Percentiles rank a stretch among this genome's conserved stretches.
Evolutionary conservation across 2,797 vertebrate genomes (phyloP).

Genomic region (Takifugu ocellatus): DNA sequence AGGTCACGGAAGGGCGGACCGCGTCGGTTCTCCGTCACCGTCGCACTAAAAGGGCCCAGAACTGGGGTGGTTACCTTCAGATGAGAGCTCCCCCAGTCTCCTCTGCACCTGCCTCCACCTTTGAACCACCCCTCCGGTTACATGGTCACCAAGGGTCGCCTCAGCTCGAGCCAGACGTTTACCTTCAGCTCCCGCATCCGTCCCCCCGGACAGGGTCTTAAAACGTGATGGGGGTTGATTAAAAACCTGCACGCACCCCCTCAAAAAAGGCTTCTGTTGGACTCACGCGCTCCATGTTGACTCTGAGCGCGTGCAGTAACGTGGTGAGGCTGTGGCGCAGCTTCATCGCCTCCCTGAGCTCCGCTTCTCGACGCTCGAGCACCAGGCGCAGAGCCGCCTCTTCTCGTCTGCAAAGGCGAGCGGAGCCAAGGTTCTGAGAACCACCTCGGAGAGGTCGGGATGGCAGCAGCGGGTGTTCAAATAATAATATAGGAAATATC

Average conservation of each 20-base stretch:
- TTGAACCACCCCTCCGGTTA: conserved; percentile 73
- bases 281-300: conserved; percentile 66
- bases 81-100: conserved; percentile 46
- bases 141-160: conserved; percentile 71
- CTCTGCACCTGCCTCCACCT: conserved; percentile 72
- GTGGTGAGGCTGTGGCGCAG: conserved; percentile 71
- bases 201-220: conserved; percentile 40
- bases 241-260: conserved; percentile 32
- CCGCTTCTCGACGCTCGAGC: conserved; percentile 73
- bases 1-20: not conserved
- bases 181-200: conserved; percentile 22
- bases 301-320: conserved; percentile 65
- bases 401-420: conserved; percentile 53
- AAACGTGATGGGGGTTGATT: not conserved
- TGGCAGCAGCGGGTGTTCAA: no score
- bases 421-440: no score
- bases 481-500: no score
- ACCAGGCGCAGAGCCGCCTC: conserved; percentile 62
- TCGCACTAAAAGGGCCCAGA: no score
- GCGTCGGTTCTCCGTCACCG: no score
- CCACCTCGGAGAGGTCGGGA: not conserved
- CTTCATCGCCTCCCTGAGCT: conserved; percentile 72
- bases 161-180: conserved; percentile 47
- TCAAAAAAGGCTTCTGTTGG: not conserved
- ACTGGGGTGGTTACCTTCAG: conserved; percentile 42